Conservation (phyloP, 2,888 invertebrate species). For the Ferrisia virgata region DNA sequence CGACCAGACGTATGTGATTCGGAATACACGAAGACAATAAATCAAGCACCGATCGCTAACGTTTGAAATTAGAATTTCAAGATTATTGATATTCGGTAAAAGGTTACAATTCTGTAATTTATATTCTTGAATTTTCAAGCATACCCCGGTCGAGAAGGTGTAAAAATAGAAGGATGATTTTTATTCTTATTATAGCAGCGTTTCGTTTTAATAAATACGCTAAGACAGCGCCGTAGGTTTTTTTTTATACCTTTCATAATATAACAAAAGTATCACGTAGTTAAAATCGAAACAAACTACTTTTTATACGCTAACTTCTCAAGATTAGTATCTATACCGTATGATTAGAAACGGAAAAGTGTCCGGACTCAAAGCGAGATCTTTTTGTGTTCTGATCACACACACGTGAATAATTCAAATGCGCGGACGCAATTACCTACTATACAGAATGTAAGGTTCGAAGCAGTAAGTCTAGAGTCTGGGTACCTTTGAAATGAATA, state of each 20-base stretch:
- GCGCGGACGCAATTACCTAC: neutral
- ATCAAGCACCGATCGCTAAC: neutral
- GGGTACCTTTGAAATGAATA: neutral
- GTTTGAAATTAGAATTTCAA: neutral
- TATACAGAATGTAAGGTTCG: neutral
- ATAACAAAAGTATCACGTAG: constrained; percentile 34
- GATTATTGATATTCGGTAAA: constrained; percentile 27
- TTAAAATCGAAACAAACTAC: constrained; percentile 34
- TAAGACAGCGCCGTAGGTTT: constrained; percentile 15
- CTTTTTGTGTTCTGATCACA: constrained; percentile 13
- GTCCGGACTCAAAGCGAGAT: constrained; percentile 11
- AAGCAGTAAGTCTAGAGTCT: neutral
- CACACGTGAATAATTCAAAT: neutral
- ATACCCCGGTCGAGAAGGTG: neutral
- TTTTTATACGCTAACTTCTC: constrained; percentile 11
- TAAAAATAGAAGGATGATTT: constrained; percentile 31
- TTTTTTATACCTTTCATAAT: neutral
- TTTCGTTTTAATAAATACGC: constrained; percentile 30
- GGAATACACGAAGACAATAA: neutral
- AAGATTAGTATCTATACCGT: constrained; percentile 18
- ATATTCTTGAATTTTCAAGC: constrained; percentile 5
- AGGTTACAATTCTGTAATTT: constrained; percentile 19
- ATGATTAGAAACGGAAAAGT: constrained; percentile 24
- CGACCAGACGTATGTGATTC: neutral
- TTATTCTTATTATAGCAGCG: neutral